Base-by-base conservation (phyloP, 2,113 vertebrate genomes). In the Rhegmatorhina hoffmannsi region DNA sequence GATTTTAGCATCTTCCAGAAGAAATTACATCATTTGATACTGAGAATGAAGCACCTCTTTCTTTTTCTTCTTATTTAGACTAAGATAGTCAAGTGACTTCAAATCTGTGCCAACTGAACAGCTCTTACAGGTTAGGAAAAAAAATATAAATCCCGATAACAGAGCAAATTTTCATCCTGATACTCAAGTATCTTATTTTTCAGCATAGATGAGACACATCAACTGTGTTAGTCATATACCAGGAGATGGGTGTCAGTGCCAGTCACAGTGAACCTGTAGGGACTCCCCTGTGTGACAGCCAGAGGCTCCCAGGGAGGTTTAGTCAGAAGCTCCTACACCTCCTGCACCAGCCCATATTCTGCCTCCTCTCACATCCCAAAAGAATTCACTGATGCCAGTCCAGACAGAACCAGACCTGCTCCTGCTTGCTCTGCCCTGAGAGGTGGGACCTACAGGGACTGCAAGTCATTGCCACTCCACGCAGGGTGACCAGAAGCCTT, bases 401-500 rank as follows among this genome's bases (percentile, higher is more conserved):
- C 60, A 47, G 60, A 53, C 17, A 80, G 80, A 86, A 77, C 7
- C 34, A 73, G 6, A 62, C 20, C 29, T 13, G 23, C 15, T 69
- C 33, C 52, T 79, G 44, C 24, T 82, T 40, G 12, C 21, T 47
- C 24, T 47, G 66, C 18, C 6, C 43, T 56, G 33, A 40, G n/a
- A 29, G 17, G 7, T 7, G 34, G 14, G 4, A 69, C 46, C 64
- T 31, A 59, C 1, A 1, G 19, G 50, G 26, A 79, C 38, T 10
- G 52, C 36, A 47, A 20, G 36, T 5, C 43, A 24, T 2, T 2
- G 59, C 21, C 1, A 9, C 78, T 44, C 36, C 44, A 17, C 1
- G 1, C 10, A 19, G 14, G 1, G 9, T 0, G 1, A 68, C 24
- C n/a, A 47, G 40, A 47, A 56, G 4, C 52, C 43, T 29, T 9